phyloP scores from a whole-genome alignment of 2,797 vertebrate species.

The Notamacropus eugenii region DNA sequence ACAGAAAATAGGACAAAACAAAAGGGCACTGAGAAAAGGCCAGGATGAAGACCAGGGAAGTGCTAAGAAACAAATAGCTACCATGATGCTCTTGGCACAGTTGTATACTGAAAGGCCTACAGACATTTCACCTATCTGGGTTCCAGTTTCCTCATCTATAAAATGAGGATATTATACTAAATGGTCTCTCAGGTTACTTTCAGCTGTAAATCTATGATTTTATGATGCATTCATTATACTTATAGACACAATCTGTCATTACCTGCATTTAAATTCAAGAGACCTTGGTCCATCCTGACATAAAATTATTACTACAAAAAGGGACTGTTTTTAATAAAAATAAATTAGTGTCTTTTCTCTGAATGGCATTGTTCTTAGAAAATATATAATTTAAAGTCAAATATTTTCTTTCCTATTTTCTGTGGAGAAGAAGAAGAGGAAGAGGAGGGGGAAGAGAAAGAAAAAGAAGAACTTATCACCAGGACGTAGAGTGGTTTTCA shows the following conservation, averaged over 20 bases:
- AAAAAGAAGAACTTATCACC: not conserved
- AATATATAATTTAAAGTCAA: not conserved
- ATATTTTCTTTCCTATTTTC: not conserved
- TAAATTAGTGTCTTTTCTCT: not conserved
- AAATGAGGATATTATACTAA: not conserved
- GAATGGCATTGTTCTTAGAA: not conserved
- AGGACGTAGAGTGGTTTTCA: not conserved
- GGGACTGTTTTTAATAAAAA: not conserved
- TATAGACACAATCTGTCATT: not conserved
- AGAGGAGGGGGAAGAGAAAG: not conserved
- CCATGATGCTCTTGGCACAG: not conserved
- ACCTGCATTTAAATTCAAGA: not conserved
- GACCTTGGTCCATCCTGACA: not conserved
- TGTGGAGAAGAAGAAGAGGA: not conserved
- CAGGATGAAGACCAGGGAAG: not conserved
- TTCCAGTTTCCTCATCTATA: not conserved
- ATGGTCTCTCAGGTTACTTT: not conserved
- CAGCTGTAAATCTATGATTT: not conserved
- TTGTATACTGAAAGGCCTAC: not conserved
- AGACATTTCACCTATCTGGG: not conserved
- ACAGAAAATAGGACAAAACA: not conserved
- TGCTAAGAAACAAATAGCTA: not conserved
- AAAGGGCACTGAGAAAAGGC: not conserved
- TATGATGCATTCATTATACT: not conserved
- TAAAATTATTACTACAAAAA: not conserved